A percentile compares a stretch with the other conserved stretches of the same genome.
Evolutionary conservation across 2,888 invertebrate genomes (phyloP).

Genomic region (Craniophora ligustri): DNA sequence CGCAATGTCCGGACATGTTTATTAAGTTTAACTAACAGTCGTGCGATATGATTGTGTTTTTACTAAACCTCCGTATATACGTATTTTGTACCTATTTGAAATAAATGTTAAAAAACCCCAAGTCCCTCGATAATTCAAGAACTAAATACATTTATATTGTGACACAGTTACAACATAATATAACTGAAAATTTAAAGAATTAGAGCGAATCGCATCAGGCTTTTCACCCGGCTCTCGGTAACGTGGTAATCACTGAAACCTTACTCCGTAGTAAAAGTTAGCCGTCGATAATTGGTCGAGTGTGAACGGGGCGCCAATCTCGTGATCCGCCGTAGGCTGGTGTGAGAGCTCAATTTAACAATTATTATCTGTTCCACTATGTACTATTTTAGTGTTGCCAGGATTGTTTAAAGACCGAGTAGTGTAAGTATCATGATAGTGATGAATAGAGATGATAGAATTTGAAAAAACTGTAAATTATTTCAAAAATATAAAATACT

Average conservation of each 20-base stretch:
- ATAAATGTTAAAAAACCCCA: too few relatives aligned
- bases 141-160: too few relatives aligned
- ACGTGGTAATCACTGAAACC: conserved; percentile 67
- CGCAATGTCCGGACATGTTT: too few relatives aligned
- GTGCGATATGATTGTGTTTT: too few relatives aligned
- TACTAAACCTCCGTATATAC: too few relatives aligned
- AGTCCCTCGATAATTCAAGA: too few relatives aligned
- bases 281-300: conserved; percentile 79
- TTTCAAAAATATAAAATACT: too few relatives aligned
- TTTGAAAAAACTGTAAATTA: too few relatives aligned
- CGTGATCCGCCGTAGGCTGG: conserved; percentile 51
- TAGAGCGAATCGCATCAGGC: conserved; percentile 61
- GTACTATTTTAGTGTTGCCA: conserved; percentile 3
- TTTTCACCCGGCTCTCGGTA: conserved; percentile 63
- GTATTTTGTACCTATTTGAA: too few relatives aligned
- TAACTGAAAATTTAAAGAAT: conserved; percentile 61
- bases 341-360: conserved; percentile 70
- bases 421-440: not conserved
- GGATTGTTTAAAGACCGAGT: not conserved
- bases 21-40: too few relatives aligned
- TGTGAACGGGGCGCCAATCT: conserved; percentile 76
- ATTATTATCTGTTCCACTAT: conserved; percentile 68
- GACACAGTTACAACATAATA: too few relatives aligned
- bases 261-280: conserved; percentile 76
- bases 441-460: too few relatives aligned